These are phyloP conservation scores for Suillia variegata DNA, from an alignment of 2,888 invertebrate species.

Conservation along the genomic window DNA sequence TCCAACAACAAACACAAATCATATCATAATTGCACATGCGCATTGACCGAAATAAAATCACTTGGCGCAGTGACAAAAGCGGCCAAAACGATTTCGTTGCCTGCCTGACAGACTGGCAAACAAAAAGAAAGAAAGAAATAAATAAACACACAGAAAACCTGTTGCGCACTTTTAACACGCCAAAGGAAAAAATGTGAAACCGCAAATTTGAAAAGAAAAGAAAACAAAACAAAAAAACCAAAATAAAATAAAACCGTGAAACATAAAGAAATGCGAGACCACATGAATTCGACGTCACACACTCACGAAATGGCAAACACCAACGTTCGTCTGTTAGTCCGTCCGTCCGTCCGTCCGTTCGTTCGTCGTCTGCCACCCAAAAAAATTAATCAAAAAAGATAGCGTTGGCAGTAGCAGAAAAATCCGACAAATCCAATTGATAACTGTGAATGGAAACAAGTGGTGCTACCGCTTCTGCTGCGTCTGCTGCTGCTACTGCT, in stretches of 20 bases:
- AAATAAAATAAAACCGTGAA: neutral
- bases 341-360: neutral
- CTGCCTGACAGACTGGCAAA: slow-evolving; percentile 10
- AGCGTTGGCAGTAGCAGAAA: slow-evolving; percentile 31
- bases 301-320: neutral
- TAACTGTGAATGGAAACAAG: neutral
- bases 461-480: neutral
- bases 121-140: neutral
- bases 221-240: no score
- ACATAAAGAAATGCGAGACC: neutral
- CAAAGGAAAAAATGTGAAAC: no score
- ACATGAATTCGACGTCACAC: neutral
- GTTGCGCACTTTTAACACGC: slow-evolving; percentile 15
- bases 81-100: neutral
- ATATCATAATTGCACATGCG: slow-evolving; percentile 5
- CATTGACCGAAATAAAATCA: slow-evolving; percentile 22
- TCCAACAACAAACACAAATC: no score
- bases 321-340: neutral
- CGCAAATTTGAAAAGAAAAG: no score
- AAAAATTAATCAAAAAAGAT: neutral
- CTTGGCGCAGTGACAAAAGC: neutral
- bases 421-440: neutral
- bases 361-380: no score
- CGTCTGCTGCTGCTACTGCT: neutral
- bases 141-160: slow-evolving; percentile 11